A percentile compares a stretch with the other conserved stretches of the same genome.
Conservation (phyloP, 1,140 invertebrate genomes). For the Drosophila lacertosa region DNA sequence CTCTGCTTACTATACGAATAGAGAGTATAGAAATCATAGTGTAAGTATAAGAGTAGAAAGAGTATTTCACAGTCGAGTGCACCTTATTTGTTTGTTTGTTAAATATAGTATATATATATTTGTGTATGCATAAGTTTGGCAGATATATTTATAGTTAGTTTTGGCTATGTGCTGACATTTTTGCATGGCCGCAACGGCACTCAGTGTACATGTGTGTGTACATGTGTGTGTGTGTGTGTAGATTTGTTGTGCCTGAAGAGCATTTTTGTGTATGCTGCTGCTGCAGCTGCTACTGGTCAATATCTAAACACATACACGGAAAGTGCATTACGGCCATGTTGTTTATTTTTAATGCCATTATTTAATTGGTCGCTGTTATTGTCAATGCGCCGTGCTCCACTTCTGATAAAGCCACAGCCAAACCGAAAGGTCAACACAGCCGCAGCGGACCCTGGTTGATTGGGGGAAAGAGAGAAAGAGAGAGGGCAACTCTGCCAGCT, state of each 20-base stretch:
- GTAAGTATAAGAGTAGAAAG: too few relatives aligned
- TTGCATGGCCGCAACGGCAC: constrained; percentile 38
- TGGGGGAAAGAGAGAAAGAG: background rate
- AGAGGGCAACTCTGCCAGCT: background rate
- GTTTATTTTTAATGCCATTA: constrained; percentile 41
- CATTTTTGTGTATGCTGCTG: constrained; percentile 9
- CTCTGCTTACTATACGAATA: background rate
- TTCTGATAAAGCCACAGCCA: constrained; percentile 37
- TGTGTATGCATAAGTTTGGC: background rate
- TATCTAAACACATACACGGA: constrained; percentile 53
- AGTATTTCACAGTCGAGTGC: too few relatives aligned
- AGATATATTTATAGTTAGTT: background rate
- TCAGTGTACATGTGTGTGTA: constrained; percentile 10
- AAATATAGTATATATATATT: background rate
- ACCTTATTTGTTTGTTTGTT: too few relatives aligned
- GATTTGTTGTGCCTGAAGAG: constrained; percentile 10
- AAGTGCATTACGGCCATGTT: constrained; percentile 68
- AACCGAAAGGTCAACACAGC: constrained; percentile 14
- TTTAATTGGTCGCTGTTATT: constrained; percentile 66
- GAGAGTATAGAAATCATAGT: too few relatives aligned
- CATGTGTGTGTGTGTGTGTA: constrained; percentile 5
- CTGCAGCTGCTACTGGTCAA: constrained; percentile 52
- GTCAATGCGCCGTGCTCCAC: constrained; percentile 32
- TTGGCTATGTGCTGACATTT: background rate
- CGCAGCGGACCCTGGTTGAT: background rate